Evolutionary conservation across 2,113 vertebrate species (phyloP).

Genomic region (Phrynosoma blainvillii): DNA sequence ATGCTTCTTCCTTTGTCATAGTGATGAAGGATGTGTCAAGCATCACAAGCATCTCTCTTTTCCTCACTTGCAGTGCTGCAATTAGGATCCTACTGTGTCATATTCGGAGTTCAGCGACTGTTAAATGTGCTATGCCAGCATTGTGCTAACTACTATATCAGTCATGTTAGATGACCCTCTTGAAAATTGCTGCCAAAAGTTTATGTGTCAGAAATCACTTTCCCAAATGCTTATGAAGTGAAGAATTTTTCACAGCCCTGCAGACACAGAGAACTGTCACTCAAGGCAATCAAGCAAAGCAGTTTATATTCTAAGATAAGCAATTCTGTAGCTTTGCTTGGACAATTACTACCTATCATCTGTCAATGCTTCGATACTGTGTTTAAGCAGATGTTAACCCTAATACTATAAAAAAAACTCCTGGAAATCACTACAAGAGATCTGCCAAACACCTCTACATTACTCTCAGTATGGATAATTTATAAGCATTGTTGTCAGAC

Average conservation of each 20-base stretch:
- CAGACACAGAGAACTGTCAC: conserved; percentile 74
- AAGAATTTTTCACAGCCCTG: conserved; percentile 73
- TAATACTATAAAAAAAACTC: conserved; percentile 52
- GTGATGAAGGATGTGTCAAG: conserved; percentile 62
- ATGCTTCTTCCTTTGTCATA: conserved; percentile 47
- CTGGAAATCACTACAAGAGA: conserved; percentile 47
- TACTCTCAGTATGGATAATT: conserved; percentile 31
- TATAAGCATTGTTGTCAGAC: neutral
- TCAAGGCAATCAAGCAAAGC: conserved; percentile 66
- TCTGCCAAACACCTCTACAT: conserved; percentile 12
- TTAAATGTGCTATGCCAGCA: conserved; percentile 66
- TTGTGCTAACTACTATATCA: conserved; percentile 73
- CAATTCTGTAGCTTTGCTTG: conserved; percentile 64
- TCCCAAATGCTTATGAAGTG: conserved; percentile 72
- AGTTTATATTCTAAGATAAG: conserved; percentile 57
- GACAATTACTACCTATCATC: conserved; percentile 67
- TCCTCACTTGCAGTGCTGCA: conserved; percentile 61
- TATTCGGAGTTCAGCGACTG: conserved; percentile 59
- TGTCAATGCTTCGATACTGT: conserved; percentile 50
- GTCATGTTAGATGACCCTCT: conserved; percentile 75
- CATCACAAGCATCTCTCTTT: conserved; percentile 50
- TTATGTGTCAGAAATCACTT: conserved; percentile 76
- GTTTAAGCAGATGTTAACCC: conserved; percentile 67
- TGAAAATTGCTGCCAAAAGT: conserved; percentile 81
- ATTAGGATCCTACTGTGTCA: conserved; percentile 69